phyloP scores from a whole-genome alignment of 2,113 vertebrate genomes.

The Carassius carassius region DNA sequence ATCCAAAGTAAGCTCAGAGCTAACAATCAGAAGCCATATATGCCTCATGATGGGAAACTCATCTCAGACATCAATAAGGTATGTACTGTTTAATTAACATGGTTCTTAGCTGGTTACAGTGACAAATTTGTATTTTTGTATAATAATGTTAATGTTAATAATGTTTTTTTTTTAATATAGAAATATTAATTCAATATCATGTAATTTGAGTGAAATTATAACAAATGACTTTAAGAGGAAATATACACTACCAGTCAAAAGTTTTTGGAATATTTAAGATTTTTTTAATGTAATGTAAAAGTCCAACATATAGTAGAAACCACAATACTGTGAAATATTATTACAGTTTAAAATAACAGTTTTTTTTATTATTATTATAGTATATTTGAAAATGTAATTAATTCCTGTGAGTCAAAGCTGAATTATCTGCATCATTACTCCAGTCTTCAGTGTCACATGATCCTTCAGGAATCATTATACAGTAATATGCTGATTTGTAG shows the following conservation, averaged over 20 bases:
- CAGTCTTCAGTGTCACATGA: too few species aligned
- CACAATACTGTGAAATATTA: too few species aligned
- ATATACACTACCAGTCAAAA: too few species aligned
- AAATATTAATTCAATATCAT: not conserved
- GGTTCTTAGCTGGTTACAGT: not conserved
- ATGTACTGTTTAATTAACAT: not conserved
- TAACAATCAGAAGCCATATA: slow-evolving; percentile 88
- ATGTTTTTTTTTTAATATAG: too few species aligned
- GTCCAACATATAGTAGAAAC: too few species aligned
- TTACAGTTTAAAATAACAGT: not conserved
- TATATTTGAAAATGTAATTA: not conserved
- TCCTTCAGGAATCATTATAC: too few species aligned
- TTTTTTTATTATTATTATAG: not conserved
- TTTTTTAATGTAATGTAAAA: too few species aligned
- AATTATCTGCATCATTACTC: too few species aligned
- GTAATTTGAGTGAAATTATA: not conserved
- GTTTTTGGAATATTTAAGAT: too few species aligned
- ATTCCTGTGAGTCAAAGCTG: not conserved
- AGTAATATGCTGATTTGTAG: too few species aligned
- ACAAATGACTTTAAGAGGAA: not conserved
- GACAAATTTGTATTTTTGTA: not conserved
- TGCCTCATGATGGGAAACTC: slow-evolving; percentile 89
- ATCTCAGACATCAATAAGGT: slow-evolving; percentile 97
- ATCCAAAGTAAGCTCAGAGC: slow-evolving; percentile 96
- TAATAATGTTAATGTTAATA: not conserved